phyloP scores from a whole-genome alignment of 1,140 invertebrate genomes.

The Colletes gigas region DNA sequence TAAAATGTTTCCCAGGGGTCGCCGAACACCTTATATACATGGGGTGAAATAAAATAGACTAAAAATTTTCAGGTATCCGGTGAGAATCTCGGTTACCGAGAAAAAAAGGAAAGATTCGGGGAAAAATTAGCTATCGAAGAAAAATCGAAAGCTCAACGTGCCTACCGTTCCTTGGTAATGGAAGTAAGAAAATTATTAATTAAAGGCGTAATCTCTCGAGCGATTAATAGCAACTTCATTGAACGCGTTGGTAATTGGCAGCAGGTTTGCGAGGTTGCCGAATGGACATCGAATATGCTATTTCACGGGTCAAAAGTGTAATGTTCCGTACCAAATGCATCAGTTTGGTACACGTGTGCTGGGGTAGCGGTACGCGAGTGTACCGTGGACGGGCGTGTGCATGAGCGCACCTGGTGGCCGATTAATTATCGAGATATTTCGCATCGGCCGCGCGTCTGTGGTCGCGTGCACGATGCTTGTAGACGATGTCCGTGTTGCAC shows the following conservation, averaged over 20 bases:
- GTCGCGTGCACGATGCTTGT: conserved; percentile 34
- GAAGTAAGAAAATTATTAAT: conserved; percentile 18
- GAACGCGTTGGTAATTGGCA: conserved; percentile 18
- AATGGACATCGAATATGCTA: conserved; percentile 12
- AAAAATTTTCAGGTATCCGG: too few species aligned
- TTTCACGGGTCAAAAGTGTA: conserved; percentile 11
- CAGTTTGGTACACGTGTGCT: neutral
- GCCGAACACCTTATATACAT: too few species aligned
- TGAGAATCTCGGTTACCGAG: too few species aligned
- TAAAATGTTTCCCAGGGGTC: too few species aligned
- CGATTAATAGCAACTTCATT: conserved; percentile 1
- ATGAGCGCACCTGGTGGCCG: conserved; percentile 55
- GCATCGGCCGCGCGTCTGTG: conserved; percentile 63
- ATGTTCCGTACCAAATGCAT: conserved; percentile 25
- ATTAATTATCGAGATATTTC: conserved; percentile 75
- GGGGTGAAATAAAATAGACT: too few species aligned
- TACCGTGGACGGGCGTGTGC: conserved; percentile 16
- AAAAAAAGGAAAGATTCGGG: too few species aligned
- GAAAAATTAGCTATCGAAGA: too few species aligned
- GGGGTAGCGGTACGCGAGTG: neutral
- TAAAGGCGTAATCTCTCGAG: neutral
- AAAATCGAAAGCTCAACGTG: too few species aligned
- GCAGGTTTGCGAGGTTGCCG: neutral
- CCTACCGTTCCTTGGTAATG: neutral
- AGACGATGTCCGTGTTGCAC: conserved; percentile 38